Evolutionary conservation across 2,888 invertebrate genomes (phyloP).

Genomic region (Aphidius colemani): DNA sequence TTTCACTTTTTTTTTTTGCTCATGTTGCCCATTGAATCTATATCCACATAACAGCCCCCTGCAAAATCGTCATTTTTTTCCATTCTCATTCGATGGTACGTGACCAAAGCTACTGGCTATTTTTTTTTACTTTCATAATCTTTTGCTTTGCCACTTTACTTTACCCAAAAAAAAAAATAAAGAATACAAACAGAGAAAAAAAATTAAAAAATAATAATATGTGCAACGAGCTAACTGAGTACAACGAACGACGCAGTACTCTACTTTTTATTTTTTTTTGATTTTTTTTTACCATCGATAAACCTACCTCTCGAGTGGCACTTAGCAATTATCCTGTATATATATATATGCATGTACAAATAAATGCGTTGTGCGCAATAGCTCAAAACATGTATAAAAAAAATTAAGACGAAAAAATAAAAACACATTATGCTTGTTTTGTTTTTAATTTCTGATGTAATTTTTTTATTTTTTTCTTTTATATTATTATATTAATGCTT

Average conservation of each 20-base stretch:
- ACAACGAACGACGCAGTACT: conserved; percentile 10
- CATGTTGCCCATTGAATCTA: neutral
- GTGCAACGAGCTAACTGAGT: neutral
- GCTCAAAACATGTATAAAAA: too few species aligned
- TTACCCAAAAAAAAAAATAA: neutral
- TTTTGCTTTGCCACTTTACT: neutral
- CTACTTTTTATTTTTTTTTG: conserved; percentile 2
- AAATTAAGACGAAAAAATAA: too few species aligned
- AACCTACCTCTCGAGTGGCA: too few species aligned
- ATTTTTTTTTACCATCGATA: too few species aligned
- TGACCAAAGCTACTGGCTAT: conserved; percentile 8
- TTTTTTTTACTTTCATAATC: too few species aligned
- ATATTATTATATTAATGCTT: neutral
- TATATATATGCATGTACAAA: too few species aligned
- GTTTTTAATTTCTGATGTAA: neutral
- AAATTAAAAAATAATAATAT: too few species aligned
- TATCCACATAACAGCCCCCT: neutral
- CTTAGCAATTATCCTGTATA: too few species aligned
- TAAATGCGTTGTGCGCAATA: too few species aligned
- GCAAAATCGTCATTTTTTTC: conserved; percentile 2
- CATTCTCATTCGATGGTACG: neutral
- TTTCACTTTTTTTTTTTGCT: neutral
- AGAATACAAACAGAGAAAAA: too few species aligned
- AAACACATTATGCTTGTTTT: too few species aligned
- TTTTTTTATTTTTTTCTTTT: neutral